Conservation (phyloP, 2,797 vertebrate genomes). For the Platyrinchus mystaceus region DNA sequence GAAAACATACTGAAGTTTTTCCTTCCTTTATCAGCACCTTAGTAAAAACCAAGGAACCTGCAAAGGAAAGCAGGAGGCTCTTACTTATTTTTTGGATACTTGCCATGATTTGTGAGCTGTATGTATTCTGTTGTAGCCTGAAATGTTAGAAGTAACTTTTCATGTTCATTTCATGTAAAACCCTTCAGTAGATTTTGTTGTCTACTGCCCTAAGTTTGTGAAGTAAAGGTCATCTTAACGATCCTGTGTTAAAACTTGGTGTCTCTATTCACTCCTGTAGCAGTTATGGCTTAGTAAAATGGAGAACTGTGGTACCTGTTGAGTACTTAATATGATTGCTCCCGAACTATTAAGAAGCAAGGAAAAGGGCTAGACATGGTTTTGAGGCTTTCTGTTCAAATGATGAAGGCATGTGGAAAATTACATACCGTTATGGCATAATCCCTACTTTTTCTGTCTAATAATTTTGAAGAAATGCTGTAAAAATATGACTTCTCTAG, state of each 20-base stretch:
- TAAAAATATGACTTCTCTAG: neutral
- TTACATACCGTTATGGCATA: neutral
- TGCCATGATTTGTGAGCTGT: neutral
- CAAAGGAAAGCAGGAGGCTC: neutral
- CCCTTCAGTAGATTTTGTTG: neutral
- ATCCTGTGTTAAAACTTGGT: neutral
- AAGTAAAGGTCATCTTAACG: neutral
- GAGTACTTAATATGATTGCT: neutral
- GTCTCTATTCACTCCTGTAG: neutral
- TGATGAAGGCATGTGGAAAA: neutral
- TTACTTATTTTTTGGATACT: neutral
- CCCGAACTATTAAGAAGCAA: neutral
- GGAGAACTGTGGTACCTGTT: neutral
- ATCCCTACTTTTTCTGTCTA: neutral
- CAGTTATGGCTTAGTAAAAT: neutral
- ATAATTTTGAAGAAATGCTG: neutral
- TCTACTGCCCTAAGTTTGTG: neutral
- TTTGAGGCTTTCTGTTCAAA: neutral
- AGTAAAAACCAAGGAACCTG: neutral
- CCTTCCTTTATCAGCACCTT: neutral
- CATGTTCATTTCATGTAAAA: neutral
- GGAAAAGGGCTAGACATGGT: neutral
- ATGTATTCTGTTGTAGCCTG: neutral
- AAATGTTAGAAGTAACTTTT: neutral
- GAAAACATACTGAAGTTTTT: neutral